Evolutionary conservation across 2,113 vertebrate species (phyloP).

Genomic region (Pycnonotus jocosus): DNA sequence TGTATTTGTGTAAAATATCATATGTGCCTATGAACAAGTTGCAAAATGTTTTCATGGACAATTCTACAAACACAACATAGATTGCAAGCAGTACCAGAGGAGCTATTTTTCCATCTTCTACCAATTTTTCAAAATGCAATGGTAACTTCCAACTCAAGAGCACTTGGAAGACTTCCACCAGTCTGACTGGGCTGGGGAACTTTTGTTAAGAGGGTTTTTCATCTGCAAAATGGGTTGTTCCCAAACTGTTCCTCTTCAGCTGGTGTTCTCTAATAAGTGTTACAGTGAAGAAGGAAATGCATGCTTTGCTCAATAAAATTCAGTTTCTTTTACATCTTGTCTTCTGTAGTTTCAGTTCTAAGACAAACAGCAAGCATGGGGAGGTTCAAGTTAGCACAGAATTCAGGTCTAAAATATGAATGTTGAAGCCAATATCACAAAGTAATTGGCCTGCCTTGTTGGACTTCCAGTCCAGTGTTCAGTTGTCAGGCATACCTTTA

Average conservation of each 20-base stretch:
- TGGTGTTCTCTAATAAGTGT: neutral
- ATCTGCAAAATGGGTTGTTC: neutral
- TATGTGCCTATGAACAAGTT: neutral
- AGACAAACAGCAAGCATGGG: neutral
- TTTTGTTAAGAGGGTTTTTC: neutral
- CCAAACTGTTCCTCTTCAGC: neutral
- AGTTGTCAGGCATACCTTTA: neutral
- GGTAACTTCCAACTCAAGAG: neutral
- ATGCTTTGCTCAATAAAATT: neutral
- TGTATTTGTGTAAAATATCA: neutral
- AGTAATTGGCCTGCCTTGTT: neutral
- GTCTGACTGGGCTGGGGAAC: neutral
- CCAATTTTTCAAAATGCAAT: neutral
- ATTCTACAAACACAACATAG: neutral
- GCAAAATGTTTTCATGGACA: neutral
- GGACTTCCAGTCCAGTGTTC: neutral
- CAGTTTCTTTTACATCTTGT: neutral
- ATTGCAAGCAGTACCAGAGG: neutral
- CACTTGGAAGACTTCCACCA: neutral
- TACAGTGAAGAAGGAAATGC: neutral
- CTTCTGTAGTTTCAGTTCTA: neutral
- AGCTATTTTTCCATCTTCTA: neutral
- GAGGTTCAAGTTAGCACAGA: neutral
- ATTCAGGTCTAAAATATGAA: neutral
- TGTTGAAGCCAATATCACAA: neutral